phyloP scores from a whole-genome alignment of 2,888 invertebrate species.

The Plagiodera versicolora region DNA sequence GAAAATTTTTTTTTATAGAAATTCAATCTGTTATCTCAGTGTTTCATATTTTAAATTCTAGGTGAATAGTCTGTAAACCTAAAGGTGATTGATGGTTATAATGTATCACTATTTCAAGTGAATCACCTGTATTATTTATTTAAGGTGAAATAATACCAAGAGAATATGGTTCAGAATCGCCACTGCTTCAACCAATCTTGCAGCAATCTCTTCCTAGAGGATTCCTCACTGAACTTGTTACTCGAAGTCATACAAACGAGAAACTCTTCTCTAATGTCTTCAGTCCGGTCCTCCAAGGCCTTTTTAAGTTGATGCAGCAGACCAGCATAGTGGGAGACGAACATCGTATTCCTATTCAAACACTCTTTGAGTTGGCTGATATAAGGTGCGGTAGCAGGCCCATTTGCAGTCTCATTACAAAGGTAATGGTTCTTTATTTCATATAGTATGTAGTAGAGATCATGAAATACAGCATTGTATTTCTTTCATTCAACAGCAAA shows the following conservation, averaged over 20 bases:
- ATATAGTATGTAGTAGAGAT: no score
- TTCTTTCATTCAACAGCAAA: slow-evolving; percentile 51
- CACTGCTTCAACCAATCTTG: slow-evolving; percentile 69
- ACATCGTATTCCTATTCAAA: slow-evolving; percentile 61
- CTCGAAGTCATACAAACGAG: slow-evolving; percentile 59
- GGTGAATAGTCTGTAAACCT: no score
- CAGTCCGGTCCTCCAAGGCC: slow-evolving; percentile 69
- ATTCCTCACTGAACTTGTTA: slow-evolving; percentile 64
- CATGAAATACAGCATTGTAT: background rate
- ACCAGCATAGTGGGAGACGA: slow-evolving; percentile 71
- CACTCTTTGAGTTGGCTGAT: slow-evolving; percentile 77
- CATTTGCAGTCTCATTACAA: slow-evolving; percentile 62
- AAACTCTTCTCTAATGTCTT: slow-evolving; percentile 64
- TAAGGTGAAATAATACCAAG: slow-evolving; percentile 46
- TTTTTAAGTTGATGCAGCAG: slow-evolving; percentile 68
- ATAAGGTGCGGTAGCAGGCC: slow-evolving; percentile 77
- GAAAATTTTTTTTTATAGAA: no score
- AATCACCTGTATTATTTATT: background rate
- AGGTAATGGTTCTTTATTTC: slow-evolving; percentile 27
- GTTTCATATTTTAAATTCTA: no score
- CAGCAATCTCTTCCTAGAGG: slow-evolving; percentile 73
- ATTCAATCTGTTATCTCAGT: no score
- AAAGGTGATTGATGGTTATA: no score
- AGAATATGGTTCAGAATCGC: slow-evolving; percentile 60
- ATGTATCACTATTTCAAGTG: no score